Evolutionary conservation across 2,113 vertebrate species (phyloP).

Genomic region (Cnemophilus loriae): DNA sequence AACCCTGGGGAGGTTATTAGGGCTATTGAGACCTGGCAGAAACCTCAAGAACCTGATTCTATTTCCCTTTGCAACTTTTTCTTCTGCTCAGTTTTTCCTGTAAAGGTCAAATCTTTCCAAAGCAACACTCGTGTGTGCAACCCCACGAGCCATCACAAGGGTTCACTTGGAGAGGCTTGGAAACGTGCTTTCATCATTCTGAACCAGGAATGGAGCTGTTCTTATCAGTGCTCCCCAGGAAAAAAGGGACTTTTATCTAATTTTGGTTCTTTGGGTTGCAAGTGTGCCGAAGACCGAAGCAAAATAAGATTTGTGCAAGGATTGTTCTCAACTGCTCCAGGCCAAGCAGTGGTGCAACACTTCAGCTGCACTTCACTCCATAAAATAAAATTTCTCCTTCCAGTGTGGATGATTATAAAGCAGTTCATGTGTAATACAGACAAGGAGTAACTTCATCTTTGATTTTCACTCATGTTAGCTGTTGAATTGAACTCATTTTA

Average conservation of each 20-base stretch:
- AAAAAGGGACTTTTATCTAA: background rate
- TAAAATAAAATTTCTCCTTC: background rate
- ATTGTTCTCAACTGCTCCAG: background rate
- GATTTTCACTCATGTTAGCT: background rate
- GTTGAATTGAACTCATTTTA: background rate
- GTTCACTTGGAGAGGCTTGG: background rate
- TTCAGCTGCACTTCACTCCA: background rate
- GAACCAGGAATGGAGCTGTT: background rate
- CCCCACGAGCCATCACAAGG: background rate
- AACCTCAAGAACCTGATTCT: background rate
- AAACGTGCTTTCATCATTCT: background rate
- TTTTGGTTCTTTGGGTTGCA: background rate
- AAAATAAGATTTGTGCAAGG: background rate
- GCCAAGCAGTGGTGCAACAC: background rate
- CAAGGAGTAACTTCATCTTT: background rate
- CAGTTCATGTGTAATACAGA: background rate
- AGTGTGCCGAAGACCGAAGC: background rate
- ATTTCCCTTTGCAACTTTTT: background rate
- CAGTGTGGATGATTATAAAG: background rate
- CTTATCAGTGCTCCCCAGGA: background rate
- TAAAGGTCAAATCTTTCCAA: background rate
- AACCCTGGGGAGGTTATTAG: background rate
- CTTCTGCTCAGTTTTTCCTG: background rate
- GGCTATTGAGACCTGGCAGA: background rate
- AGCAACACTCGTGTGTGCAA: background rate